Conservation (phyloP, 2,113 vertebrate species). For the Eurypyga helias region DNA sequence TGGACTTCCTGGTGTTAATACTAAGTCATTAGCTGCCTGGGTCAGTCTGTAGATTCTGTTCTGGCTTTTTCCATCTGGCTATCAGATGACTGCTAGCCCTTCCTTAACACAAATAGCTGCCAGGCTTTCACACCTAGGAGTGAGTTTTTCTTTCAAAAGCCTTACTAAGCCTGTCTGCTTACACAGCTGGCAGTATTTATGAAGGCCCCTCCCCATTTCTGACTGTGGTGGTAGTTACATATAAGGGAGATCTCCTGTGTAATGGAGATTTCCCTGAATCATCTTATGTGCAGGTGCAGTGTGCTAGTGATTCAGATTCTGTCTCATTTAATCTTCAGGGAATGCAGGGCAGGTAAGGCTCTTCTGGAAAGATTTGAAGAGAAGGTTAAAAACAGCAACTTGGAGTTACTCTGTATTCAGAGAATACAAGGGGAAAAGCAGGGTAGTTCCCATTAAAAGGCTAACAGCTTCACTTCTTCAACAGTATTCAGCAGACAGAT, state of each 20-base stretch:
- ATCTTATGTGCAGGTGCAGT: no score
- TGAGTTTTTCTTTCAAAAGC: background rate
- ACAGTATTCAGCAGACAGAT: fast-evolving
- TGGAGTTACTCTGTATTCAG: background rate
- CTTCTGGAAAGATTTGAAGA: background rate
- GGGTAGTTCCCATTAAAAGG: background rate
- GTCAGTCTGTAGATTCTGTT: background rate
- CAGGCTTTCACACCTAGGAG: background rate
- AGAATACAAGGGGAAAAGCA: background rate
- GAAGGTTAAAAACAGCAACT: background rate
- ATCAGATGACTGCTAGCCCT: background rate
- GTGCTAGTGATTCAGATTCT: fast-evolving
- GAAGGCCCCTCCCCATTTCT: background rate
- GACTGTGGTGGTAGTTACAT: background rate
- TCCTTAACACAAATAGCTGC: background rate
- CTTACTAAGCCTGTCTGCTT: background rate
- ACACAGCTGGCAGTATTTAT: background rate
- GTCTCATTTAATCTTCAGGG: fast-evolving
- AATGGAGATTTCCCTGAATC: background rate
- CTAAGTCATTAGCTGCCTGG: background rate
- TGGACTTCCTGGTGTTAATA: background rate
- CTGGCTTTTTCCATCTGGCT: background rate
- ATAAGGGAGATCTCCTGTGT: background rate
- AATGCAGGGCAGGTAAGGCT: background rate
- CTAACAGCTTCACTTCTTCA: background rate